phyloP scores from a whole-genome alignment of 2,888 invertebrate genomes.

The Tillus elongatus region DNA sequence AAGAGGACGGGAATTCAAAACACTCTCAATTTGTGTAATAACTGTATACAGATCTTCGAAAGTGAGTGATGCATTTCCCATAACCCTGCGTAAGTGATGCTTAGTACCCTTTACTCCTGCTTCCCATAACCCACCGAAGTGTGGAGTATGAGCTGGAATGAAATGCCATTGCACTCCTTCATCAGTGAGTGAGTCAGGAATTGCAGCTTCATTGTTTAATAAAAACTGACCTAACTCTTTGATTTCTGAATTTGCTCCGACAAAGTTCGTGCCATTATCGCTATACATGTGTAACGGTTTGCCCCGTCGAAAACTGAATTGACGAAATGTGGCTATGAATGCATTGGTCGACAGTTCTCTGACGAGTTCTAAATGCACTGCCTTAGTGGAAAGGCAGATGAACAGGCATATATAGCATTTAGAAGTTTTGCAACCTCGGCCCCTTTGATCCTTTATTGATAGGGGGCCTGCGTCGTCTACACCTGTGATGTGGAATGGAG shows the following conservation, averaged over 20 bases:
- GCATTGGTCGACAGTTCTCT: background rate
- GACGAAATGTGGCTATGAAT: background rate
- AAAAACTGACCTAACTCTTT: background rate
- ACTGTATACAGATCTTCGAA: slow-evolving; percentile 27
- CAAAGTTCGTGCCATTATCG: background rate
- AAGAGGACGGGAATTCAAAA: slow-evolving; percentile 27
- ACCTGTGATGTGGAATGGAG: background rate
- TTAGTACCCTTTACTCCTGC: slow-evolving; percentile 25
- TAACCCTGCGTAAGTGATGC: slow-evolving; percentile 23
- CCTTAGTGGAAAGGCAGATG: background rate
- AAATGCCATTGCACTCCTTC: slow-evolving; percentile 18
- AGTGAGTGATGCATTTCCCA: slow-evolving; percentile 21
- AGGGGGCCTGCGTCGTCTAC: background rate
- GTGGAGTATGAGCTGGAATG: too few relatives aligned
- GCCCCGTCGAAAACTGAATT: background rate
- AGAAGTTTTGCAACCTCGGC: background rate
- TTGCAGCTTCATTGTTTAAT: background rate
- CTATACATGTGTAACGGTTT: background rate
- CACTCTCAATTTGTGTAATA: slow-evolving; percentile 24
- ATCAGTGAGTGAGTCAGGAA: background rate
- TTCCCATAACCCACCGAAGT: too few relatives aligned
- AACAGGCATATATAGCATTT: background rate
- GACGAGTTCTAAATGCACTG: background rate
- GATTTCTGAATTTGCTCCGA: background rate
- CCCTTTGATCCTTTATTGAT: background rate